Conservation (phyloP, 2,797 vertebrate species). For the Pseudochirops cupreus region DNA sequence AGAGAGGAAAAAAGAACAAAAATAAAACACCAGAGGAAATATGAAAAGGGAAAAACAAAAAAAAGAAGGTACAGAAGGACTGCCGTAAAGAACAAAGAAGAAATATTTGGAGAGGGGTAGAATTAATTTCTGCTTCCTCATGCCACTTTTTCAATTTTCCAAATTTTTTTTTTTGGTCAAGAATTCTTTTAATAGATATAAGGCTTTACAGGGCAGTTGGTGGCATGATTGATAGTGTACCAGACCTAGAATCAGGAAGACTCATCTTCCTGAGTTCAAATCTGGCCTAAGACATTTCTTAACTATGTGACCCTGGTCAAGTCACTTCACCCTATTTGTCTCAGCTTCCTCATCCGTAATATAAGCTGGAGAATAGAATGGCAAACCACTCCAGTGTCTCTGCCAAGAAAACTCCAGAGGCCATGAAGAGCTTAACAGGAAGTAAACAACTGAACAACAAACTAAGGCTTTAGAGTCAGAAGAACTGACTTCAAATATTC, state of each 20-base stretch:
- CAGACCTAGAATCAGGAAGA: background rate
- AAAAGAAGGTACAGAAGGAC: background rate
- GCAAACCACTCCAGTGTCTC: background rate
- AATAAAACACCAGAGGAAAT: background rate
- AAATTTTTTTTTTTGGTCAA: background rate
- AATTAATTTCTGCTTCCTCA: background rate
- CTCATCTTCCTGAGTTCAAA: background rate
- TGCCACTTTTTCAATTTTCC: background rate
- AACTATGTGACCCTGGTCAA: no score
- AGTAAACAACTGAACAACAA: background rate
- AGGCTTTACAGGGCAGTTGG: background rate
- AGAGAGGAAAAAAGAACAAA: background rate
- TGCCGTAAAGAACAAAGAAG: constrained; percentile 2
- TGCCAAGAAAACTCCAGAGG: background rate
- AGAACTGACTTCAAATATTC: background rate
- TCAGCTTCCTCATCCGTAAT: background rate
- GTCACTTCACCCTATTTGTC: background rate
- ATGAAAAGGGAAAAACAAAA: background rate
- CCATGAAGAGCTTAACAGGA: no score
- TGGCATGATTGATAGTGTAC: background rate
- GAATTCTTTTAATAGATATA: background rate
- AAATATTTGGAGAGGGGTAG: background rate
- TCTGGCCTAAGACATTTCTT: background rate
- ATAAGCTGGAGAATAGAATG: background rate
- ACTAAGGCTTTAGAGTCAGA: background rate